Percentiles rank a stretch among this genome's conserved stretches.
phyloP scores from a whole-genome alignment of 2,797 vertebrate genomes.

The Chrysolophus pictus region DNA sequence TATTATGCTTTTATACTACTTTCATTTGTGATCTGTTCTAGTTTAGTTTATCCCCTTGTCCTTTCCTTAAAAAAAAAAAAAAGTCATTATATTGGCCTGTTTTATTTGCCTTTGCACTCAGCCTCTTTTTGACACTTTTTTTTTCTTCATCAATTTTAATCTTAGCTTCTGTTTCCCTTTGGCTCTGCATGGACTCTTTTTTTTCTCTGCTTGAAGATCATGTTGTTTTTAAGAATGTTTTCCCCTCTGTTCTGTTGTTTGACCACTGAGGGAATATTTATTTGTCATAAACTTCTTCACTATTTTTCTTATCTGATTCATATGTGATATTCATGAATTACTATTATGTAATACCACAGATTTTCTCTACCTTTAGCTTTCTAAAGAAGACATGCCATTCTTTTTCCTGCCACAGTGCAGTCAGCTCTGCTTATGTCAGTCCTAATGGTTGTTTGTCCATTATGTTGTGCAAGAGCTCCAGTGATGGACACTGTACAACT shows the following conservation, averaged over 20 bases:
- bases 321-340: not conserved
- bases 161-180: not conserved
- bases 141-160: not conserved
- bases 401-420: not conserved
- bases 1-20: not conserved
- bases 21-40: not conserved
- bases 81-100: not conserved
- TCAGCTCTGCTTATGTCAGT: not conserved
- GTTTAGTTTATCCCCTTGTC: not conserved
- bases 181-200: not conserved
- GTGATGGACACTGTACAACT: not conserved
- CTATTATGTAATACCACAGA: not conserved
- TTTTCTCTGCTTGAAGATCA: not conserved
- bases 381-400: not conserved
- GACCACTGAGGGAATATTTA: not conserved
- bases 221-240: not conserved
- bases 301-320: not conserved
- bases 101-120: not conserved
- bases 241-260: not conserved
- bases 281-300: not conserved
- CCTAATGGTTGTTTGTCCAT: not conserved
- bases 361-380: not conserved
- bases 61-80: not conserved
- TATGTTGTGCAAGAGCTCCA: not conserved
- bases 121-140: not conserved